phyloP scores from a whole-genome alignment of 1,140 invertebrate species.

The Cotesia glomerata region DNA sequence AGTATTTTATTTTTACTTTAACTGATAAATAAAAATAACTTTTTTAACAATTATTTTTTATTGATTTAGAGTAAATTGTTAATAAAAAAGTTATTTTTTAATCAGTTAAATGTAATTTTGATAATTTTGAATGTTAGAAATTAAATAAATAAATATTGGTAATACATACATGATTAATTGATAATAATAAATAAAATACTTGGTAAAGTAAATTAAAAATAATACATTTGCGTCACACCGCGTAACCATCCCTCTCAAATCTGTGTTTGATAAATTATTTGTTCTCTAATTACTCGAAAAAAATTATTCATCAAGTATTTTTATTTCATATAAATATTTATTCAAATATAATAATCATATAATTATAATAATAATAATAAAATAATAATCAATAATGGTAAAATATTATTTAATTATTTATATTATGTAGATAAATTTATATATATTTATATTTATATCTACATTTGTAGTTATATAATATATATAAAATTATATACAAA shows the following conservation, averaged over 20 bases:
- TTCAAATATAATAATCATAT: slow-evolving; percentile 43
- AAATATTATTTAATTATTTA: slow-evolving; percentile 23
- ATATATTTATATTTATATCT: slow-evolving; percentile 34
- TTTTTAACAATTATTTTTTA: no score
- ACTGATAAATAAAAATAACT: background rate
- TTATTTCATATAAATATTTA: slow-evolving; percentile 59
- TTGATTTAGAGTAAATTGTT: no score
- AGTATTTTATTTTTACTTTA: background rate
- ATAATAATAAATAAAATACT: background rate
- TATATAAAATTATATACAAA: slow-evolving; percentile 41
- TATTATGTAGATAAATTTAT: slow-evolving; percentile 13
- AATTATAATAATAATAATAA: slow-evolving; percentile 7
- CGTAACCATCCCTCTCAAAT: slow-evolving; percentile 55
- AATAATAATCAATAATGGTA: no score
- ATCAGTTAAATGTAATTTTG: no score
- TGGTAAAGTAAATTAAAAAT: background rate
- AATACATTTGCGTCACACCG: slow-evolving; percentile 53
- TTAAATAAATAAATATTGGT: slow-evolving; percentile 2
- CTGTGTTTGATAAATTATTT: slow-evolving; percentile 24
- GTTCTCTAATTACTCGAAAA: slow-evolving; percentile 3
- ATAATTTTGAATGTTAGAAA: background rate
- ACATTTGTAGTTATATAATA: slow-evolving; percentile 22
- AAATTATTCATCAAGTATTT: no score
- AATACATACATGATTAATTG: no score
- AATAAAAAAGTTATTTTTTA: no score